Percentiles rank a stretch among this genome's conserved stretches.
phyloP scores from a whole-genome alignment of 2,113 vertebrate species.

The Callospermophilus lateralis region DNA sequence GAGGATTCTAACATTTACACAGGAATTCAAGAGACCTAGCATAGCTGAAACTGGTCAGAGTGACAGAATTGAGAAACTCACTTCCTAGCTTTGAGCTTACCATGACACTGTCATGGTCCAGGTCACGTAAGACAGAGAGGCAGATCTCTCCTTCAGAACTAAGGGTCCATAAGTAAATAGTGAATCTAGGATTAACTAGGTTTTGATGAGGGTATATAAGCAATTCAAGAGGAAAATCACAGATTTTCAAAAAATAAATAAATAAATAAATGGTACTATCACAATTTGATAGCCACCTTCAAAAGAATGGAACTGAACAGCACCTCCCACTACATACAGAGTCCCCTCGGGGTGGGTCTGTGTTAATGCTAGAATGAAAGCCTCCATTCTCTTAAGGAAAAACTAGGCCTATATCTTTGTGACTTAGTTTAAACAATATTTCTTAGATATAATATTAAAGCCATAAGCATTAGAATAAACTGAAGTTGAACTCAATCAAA shows the following conservation, averaged over 20 bases:
- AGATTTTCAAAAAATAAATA: no score
- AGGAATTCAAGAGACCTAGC: neutral
- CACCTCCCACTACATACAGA: neutral
- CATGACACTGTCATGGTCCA: neutral
- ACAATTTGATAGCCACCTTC: no score
- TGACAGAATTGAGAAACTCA: neutral
- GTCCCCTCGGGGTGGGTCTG: rapidly evolving
- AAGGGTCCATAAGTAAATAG: neutral
- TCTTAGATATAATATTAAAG: neutral
- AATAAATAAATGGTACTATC: no score
- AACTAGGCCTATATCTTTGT: neutral
- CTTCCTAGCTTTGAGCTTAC: neutral
- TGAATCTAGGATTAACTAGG: neutral
- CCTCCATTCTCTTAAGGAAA: neutral
- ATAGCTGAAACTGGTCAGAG: neutral
- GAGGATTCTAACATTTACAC: neutral
- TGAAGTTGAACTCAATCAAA: neutral
- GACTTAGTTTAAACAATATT: no score
- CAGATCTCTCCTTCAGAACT: neutral
- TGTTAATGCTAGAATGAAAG: neutral
- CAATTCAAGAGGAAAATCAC: no score
- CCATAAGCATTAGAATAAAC: neutral
- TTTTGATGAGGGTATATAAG: neutral
- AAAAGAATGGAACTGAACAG: neutral
- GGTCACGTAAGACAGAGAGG: neutral